Evolutionary conservation across 1,140 invertebrate genomes (phyloP).

Genomic region (Caenorhabditis brenneri): DNA sequence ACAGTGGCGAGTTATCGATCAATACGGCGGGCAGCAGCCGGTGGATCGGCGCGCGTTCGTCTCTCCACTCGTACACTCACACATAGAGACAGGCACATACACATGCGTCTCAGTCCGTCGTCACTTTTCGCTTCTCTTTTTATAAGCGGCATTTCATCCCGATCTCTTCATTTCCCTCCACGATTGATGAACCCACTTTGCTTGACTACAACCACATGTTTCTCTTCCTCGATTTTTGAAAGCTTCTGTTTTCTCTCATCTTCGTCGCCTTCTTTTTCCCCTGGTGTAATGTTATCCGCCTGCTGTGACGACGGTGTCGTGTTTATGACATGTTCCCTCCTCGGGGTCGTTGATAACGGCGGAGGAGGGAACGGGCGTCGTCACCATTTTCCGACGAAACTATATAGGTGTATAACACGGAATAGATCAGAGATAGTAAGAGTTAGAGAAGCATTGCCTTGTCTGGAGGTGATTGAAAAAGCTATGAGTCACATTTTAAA

Average conservation of each 20-base stretch:
- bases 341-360: constrained; percentile 32
- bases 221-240: constrained; percentile 9
- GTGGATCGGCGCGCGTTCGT: constrained; percentile 34
- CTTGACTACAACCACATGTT: constrained; percentile 33
- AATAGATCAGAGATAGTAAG: neutral
- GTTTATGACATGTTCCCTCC: constrained; percentile 39
- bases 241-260: constrained; percentile 25
- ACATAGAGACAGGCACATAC: constrained; percentile 37
- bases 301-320: constrained; percentile 37
- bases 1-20: constrained; percentile 27
- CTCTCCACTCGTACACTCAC: constrained; percentile 37
- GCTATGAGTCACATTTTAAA: neutral
- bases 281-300: constrained; percentile 29
- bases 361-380: constrained; percentile 4
- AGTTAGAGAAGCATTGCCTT: neutral
- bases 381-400: constrained; percentile 21
- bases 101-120: constrained; percentile 32
- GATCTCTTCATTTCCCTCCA: constrained; percentile 13
- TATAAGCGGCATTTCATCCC: constrained; percentile 35
- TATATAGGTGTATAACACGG: constrained; percentile 22
- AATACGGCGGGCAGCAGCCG: constrained; percentile 31
- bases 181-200: constrained; percentile 14
- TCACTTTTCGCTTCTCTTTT: constrained; percentile 40
- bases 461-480: neutral
- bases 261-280: neutral